A percentile compares a stretch with the other conserved stretches of the same genome.
Evolutionary conservation across 2,797 vertebrate genomes (phyloP).

Genomic region (Cephalopachus bancanus): DNA sequence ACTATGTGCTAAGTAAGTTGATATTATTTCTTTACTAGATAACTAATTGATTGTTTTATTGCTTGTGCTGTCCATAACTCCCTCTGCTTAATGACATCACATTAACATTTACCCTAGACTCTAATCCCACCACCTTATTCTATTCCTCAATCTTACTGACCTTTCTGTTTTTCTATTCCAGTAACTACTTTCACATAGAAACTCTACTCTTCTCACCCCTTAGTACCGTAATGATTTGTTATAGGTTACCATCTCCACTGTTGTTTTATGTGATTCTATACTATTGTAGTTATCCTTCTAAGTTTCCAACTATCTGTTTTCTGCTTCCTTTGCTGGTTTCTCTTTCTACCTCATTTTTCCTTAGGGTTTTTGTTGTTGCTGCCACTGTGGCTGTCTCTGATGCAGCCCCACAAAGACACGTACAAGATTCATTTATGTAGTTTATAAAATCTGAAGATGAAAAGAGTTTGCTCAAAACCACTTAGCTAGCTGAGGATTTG

Average conservation of each 20-base stretch:
- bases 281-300: not conserved
- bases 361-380: not conserved
- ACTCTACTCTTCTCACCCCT: not conserved
- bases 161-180: not conserved
- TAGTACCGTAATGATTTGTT: not conserved
- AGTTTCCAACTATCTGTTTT: not conserved
- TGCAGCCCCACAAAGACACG: not conserved
- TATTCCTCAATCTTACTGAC: not conserved
- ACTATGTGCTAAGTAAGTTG: too few relatives aligned
- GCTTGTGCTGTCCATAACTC: not conserved
- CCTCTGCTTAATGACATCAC: not conserved
- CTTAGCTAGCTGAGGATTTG: not conserved
- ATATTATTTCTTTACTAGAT: not conserved
- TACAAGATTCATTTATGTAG: not conserved
- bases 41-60: not conserved
- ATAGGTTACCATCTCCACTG: not conserved
- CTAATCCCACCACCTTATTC: not conserved
- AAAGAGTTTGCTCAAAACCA: slow-evolving; percentile 44
- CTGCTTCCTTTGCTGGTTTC: not conserved
- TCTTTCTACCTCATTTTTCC: not conserved
- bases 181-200: not conserved
- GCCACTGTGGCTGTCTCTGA: not conserved
- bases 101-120: not conserved
- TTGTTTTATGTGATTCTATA: not conserved
- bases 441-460: slow-evolving; percentile 59